Percentiles rank a stretch among this genome's conserved stretches.
phyloP scores from a whole-genome alignment of 2,888 invertebrate species.

The Drosophila robusta region DNA sequence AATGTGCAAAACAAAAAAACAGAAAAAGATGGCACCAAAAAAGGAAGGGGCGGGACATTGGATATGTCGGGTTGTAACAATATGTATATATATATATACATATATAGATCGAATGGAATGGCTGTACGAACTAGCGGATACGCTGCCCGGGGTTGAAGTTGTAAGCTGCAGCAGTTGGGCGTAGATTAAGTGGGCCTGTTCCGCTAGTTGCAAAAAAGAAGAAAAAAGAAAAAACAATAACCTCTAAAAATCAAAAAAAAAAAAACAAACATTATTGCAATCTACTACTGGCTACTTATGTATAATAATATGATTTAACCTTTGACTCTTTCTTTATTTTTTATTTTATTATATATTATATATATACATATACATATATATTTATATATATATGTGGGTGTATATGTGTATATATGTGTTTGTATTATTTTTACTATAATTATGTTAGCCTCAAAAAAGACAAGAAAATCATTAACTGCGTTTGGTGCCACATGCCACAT shows the following conservation, averaged over 20 bases:
- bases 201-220: conserved; percentile 29
- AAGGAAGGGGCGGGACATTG: background rate
- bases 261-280: conserved; percentile 21
- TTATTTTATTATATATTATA: conserved; percentile 1
- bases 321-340: background rate
- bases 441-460: conserved; percentile 8
- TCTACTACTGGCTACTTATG: conserved; percentile 34
- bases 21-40: conserved; percentile 1
- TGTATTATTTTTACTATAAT: conserved; percentile 46
- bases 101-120: no score
- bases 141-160: no score
- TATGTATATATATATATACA: no score
- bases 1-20: background rate
- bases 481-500: conserved; percentile 1
- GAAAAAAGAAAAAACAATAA: conserved; percentile 3
- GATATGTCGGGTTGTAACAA: no score
- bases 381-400: conserved; percentile 11
- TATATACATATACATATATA: conserved; percentile 9
- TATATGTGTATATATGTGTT: conserved; percentile 9
- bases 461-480: conserved; percentile 1
- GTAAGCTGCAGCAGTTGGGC: background rate
- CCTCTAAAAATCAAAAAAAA: conserved; percentile 2
- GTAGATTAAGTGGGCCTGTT: conserved; percentile 5
- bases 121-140: no score
- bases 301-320: conserved; percentile 19